Evolutionary conservation across 2,888 invertebrate genomes (phyloP).

Genomic region (Cenopis cana): DNA sequence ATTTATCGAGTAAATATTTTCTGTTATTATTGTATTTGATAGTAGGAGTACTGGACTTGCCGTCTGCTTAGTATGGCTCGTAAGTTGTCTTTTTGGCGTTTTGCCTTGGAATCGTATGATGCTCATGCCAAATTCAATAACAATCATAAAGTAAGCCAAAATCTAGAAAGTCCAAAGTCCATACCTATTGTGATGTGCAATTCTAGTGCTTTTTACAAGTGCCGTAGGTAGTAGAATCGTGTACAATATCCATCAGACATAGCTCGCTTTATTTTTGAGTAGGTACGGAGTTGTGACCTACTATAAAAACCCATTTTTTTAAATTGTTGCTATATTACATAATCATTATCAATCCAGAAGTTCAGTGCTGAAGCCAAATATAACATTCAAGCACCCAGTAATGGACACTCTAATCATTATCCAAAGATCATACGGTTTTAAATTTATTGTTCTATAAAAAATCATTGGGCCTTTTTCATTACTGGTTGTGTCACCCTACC

Average conservation of each 20-base stretch:
- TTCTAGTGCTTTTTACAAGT: neutral
- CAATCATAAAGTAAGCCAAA: neutral
- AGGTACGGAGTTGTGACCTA: neutral
- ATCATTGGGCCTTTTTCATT: too few relatives aligned
- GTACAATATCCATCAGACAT: neutral
- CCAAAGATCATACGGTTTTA: too few relatives aligned
- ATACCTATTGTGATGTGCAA: neutral
- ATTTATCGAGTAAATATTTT: neutral
- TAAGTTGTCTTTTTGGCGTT: constrained; percentile 11
- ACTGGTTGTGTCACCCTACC: too few relatives aligned
- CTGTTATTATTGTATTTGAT: too few relatives aligned
- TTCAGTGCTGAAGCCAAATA: neutral
- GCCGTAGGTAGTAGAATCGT: neutral
- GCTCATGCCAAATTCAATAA: constrained; percentile 17
- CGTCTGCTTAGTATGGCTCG: neutral
- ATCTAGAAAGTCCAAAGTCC: neutral
- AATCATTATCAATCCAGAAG: neutral
- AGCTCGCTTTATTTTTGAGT: neutral
- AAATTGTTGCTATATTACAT: constrained; percentile 2
- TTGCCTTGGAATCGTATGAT: constrained; percentile 5
- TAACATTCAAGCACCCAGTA: too few relatives aligned
- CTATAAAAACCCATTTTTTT: neutral
- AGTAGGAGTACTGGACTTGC: neutral
- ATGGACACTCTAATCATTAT: too few relatives aligned
- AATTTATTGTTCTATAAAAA: too few relatives aligned